Evolutionary conservation across 2,113 vertebrate genomes (phyloP).

Genomic region (Eira barbara): DNA sequence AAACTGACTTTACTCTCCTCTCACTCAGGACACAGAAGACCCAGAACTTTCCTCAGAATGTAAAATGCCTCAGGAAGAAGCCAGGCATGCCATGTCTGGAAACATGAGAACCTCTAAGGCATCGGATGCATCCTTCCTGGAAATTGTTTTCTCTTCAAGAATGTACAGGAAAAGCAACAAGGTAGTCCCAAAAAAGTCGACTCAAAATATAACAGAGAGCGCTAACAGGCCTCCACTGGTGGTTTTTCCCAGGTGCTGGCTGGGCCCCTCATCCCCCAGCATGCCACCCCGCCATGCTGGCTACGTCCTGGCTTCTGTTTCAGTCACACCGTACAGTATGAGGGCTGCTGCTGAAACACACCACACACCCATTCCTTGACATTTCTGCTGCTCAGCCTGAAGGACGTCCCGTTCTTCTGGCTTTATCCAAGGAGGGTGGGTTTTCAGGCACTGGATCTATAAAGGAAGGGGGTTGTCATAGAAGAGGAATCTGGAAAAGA

Average conservation of each 20-base stretch:
- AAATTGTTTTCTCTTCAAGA: slow-evolving; percentile 24
- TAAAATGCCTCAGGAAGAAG: not conserved
- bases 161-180: not conserved
- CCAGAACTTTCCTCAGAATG: not conserved
- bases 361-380: not conserved
- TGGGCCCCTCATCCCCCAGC: not conserved
- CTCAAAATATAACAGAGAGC: not conserved
- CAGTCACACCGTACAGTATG: not conserved
- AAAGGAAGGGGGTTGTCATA: not conserved
- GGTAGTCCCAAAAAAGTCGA: not conserved
- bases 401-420: not conserved
- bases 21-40: not conserved
- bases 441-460: not conserved
- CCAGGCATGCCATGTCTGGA: not conserved
- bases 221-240: not conserved
- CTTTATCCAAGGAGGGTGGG: not conserved
- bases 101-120: not conserved
- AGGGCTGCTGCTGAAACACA: not conserved
- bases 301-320: not conserved
- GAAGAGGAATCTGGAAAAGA: not conserved
- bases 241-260: not conserved
- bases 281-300: not conserved
- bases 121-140: not conserved
- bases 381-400: not conserved
- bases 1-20: not conserved